phyloP scores from a whole-genome alignment of 2,113 vertebrate genomes.

The Cephalophus harveyi region DNA sequence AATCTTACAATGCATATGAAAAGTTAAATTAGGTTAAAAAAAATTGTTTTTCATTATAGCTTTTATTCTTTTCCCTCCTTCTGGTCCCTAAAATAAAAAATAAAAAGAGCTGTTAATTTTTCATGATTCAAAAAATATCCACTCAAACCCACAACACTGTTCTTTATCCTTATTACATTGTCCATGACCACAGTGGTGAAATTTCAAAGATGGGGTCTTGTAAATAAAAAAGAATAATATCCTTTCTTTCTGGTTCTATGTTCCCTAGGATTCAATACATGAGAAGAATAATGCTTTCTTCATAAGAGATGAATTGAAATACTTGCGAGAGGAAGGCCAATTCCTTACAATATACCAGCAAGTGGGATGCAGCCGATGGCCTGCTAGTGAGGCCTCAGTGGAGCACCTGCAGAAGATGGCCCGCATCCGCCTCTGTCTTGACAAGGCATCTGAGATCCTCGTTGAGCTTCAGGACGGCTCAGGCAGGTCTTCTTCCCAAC shows the following conservation, averaged over 20 bases:
- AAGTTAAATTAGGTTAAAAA: neutral
- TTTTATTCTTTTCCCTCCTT: neutral
- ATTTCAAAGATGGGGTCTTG: neutral
- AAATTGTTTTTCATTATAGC: fast-evolving
- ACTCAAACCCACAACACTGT: no score
- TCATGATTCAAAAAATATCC: neutral
- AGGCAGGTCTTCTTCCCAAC: slow-evolving; percentile 27
- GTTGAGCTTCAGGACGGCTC: slow-evolving; percentile 40
- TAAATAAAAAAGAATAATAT: no score
- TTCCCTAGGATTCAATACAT: slow-evolving; percentile 88
- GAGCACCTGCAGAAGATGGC: slow-evolving; percentile 88
- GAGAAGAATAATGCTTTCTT: slow-evolving; percentile 83
- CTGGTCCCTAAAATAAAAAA: neutral
- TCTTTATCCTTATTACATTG: neutral
- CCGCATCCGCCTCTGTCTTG: slow-evolving; percentile 86
- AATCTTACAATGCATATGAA: fast-evolving
- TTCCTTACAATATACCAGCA: slow-evolving; percentile 71
- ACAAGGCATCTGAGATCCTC: slow-evolving; percentile 83
- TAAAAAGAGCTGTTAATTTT: neutral
- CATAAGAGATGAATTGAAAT: neutral
- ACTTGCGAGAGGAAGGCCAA: slow-evolving; percentile 65
- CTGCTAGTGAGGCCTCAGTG: slow-evolving; percentile 70
- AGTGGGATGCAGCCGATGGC: fast-evolving
- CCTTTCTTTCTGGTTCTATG: neutral
- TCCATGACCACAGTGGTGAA: neutral